Evolutionary conservation across 2,113 vertebrate species (phyloP), one percentile per base, ranked within the genome.

Genomic region (Cinclus mexicanus): DNA sequence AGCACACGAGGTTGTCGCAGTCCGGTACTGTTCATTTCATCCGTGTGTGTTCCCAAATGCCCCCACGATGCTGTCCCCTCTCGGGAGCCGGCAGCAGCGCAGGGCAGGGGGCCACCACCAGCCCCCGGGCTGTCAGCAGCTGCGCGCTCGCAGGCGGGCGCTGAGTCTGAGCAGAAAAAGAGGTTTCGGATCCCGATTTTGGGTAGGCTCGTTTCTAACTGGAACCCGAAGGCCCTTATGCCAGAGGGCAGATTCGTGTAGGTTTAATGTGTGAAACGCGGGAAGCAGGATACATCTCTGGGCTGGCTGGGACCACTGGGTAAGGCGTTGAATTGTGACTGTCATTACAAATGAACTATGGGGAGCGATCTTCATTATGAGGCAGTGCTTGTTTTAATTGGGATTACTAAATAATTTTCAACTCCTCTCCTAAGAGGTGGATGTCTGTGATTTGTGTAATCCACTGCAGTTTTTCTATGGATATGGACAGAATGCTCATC

Each of bases 161-260:
- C 61, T 72, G 47, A 44, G 23, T 14, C 33, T 5, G 24, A 63
- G 64, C 22, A 24, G 11, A 18, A 33, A 44, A 46, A 14, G 5
- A 22, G 26, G 9, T 2, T 52, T 68, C 25, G 17, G 11, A 24
- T 64, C 23, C 37, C 69, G 14, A 11, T 52, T 84, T 70, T 70
- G 24, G 7, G 12, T 25, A 47, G 60, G 7, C 14, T 49, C 5
- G 5, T 61, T 59, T 42, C 60, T 44, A 12, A 33, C 12, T 13
- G 55, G n/a, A 69, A 65, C 11, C 12, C 33, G 28, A 42, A 85
- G 42, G 49, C 19, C 9, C 7, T 55, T 50, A 5, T 69, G 29
- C 6, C 29, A 18, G 31, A 42, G 41, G 10, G 21, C 10, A 60
- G 37, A 26, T 14, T 46, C 0, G 0, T 25, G 15, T 26, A 11